Percentiles rank a stretch among this genome's conserved stretches.
phyloP scores from a whole-genome alignment of 1,140 invertebrate species.

The Chrysomallon squamiferum region DNA sequence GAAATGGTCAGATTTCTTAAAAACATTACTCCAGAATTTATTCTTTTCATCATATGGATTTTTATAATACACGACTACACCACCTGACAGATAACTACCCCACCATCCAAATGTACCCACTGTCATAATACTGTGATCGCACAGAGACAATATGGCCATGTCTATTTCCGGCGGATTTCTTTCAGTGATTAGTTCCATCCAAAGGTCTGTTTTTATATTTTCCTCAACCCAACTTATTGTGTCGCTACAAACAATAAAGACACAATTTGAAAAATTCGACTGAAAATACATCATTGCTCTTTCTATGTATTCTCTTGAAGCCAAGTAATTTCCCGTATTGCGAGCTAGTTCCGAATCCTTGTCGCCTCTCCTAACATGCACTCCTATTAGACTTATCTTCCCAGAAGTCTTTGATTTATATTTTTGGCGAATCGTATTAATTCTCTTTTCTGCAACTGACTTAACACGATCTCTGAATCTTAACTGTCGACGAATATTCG shows the following conservation, averaged over 20 bases:
- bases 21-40: too few relatives aligned
- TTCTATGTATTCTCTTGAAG: constrained; percentile 23
- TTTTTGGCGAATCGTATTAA: neutral
- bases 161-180: constrained; percentile 38
- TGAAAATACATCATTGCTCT: constrained; percentile 30
- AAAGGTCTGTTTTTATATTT: constrained; percentile 11
- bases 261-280: constrained; percentile 11
- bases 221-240: constrained; percentile 37
- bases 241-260: constrained; percentile 44
- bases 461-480: constrained; percentile 20
- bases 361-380: constrained; percentile 42
- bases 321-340: constrained; percentile 25
- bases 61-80: constrained; percentile 44
- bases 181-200: constrained; percentile 20
- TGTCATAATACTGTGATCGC: constrained; percentile 49
- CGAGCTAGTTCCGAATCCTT: constrained; percentile 10
- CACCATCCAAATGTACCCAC: constrained; percentile 54
- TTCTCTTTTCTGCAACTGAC: constrained; percentile 8
- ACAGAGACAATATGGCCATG: constrained; percentile 41
- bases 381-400: constrained; percentile 18
- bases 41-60: constrained; percentile 4
- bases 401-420: neutral
- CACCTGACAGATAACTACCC: constrained; percentile 45
- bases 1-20: too few relatives aligned
- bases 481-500: constrained; percentile 27